These are phyloP conservation scores for Platysteira castanea DNA, from an alignment of 2,113 vertebrate species.

Conservation along the genomic window DNA sequence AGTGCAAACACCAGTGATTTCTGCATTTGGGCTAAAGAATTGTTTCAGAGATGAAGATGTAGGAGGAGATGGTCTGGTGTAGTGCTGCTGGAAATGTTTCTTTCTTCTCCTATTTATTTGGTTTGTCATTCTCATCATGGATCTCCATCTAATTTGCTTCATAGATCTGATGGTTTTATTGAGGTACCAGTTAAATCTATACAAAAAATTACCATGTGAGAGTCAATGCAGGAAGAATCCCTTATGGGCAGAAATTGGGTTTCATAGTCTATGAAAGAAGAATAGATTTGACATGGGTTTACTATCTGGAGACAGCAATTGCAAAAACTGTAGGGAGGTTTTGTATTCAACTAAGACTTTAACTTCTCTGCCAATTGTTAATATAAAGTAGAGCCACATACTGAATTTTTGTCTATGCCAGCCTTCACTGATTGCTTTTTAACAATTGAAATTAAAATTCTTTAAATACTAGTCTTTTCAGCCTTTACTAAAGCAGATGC, in stretches of 20 bases:
- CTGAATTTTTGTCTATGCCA: neutral
- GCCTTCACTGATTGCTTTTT: neutral
- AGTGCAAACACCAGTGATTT: neutral
- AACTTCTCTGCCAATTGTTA: neutral
- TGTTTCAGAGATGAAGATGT: neutral
- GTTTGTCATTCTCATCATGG: neutral
- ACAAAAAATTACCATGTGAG: neutral
- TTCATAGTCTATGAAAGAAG: neutral
- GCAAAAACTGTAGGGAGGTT: neutral
- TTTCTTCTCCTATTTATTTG: neutral
- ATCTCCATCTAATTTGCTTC: neutral
- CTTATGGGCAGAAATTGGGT: neutral
- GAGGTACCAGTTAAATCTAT: neutral
- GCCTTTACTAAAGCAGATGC: neutral
- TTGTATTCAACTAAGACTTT: neutral
- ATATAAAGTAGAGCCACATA: neutral
- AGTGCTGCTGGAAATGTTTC: neutral
- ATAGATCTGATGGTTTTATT: neutral
- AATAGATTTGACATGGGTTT: neutral
- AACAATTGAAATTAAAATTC: neutral
- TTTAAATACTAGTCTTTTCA: neutral
- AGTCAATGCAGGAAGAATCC: neutral
- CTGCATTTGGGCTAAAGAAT: neutral
- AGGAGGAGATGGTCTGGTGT: neutral
- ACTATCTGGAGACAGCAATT: neutral